Evolutionary conservation across 2,113 vertebrate species (phyloP), one percentile per base, ranked within the genome.

Genomic region (Podiceps cristatus): DNA sequence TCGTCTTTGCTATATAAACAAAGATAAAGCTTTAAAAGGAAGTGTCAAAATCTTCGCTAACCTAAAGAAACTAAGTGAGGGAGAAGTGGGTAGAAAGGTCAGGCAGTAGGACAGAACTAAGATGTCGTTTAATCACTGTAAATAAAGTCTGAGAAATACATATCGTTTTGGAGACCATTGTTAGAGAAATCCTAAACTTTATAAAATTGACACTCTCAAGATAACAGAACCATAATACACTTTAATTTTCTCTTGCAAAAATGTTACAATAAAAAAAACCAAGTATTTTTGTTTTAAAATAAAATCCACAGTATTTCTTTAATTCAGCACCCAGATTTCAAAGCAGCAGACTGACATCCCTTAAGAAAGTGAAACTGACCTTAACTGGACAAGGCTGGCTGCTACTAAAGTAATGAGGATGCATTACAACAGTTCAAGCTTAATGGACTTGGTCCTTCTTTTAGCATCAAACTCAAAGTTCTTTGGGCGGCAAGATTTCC

Each of bases 241-340:
- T 35, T n/a, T 45, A 17, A 25, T 63, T 62, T 31, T 56, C 42
- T 44, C 31, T 63, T 67, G 13, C 5, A 72, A 35, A 68, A 82
- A 2, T 2, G 7, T 42, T 82, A 35, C 15, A 64, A 64, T 11
- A 17, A 55, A 18, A 44, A 82, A 55, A 7, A 2, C 8, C 8
- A 53, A 49, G 9, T 4, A 35, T 35, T 72, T 75, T 29, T 40
- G 3, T 56, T 67, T 86, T 62, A 24, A 63, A 64, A 16, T 33
- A 55, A 56, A 22, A 0, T 10, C 13, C 18, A 7, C 4, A 42
- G 3, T 47, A 29, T 9, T 56, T 77, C 44, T 7, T 0, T 23
- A 88, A 68, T 45, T 83, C 58, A 84, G 55, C 35, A 56, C 2
- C 9, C 44, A 44, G 8, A 64, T 49, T 60, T 80, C 83, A 73